Percentiles rank a stretch among this genome's conserved stretches.
phyloP scores from a whole-genome alignment of 2,888 invertebrate species.

The Argynnis bischoffii region DNA sequence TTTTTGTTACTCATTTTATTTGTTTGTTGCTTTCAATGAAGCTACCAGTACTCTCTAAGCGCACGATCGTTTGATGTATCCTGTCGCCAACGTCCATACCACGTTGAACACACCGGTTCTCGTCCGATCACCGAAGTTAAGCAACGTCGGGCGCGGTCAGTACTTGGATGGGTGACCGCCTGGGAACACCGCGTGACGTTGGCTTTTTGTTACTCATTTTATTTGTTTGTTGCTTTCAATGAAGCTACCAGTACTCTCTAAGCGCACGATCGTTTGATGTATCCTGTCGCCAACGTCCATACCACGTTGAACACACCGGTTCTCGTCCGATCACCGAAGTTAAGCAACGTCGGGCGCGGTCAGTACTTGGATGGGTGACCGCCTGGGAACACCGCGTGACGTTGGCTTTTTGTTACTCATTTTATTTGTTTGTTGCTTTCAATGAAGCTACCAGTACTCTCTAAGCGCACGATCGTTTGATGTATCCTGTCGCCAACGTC shows the following conservation, averaged over 20 bases:
- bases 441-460: no score
- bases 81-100: conserved; percentile 40
- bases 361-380: conserved; percentile 57
- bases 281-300: conserved; percentile 37
- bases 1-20: no score
- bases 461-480: no score
- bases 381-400: conserved; percentile 57
- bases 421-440: no score
- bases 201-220: conserved; percentile 19
- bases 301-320: conserved; percentile 47
- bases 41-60: no score
- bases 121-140: conserved; percentile 58
- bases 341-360: conserved; percentile 53
- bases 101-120: conserved; percentile 48
- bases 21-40: no score
- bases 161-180: conserved; percentile 59
- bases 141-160: conserved; percentile 52
- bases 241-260: no score
- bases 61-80: no score
- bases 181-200: conserved; percentile 54
- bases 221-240: no score
- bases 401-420: conserved; percentile 28
- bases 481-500: conserved; percentile 21
- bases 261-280: no score
- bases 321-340: conserved; percentile 57